Evolutionary conservation across 2,113 vertebrate species (phyloP), one percentile per base, ranked within the genome.

Genomic region (Mesocricetus auratus): DNA sequence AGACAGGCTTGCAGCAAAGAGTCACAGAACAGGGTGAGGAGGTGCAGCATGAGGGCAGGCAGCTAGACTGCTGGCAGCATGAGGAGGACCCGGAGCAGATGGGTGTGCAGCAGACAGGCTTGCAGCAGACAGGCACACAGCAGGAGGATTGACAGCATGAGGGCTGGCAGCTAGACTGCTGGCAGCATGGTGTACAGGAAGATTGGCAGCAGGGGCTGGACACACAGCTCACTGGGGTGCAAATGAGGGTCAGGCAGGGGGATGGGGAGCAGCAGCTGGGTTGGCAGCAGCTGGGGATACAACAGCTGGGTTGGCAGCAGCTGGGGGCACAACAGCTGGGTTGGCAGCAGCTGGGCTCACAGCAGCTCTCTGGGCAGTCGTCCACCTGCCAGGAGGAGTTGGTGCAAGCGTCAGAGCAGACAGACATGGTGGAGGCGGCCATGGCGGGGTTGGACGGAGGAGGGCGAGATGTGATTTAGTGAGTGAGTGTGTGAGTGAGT

Each of bases 311-410:
- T 29, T 89, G 56, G 42, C 79, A 92, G 66, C 82, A 77, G 91
- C 56, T 64, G 56, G 81, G 39, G 31, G 0, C 26, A 39, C 85
- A 47, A 85, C 82, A 86, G 69, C 36, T n/a, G 24, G 82, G 11
- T 5, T 45, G 42, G 42, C 77, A 79, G 77, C 77, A n/a, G 50
- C 10, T 13, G 2, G 78, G 56, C 85, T 93, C 31, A 24, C 92
- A 93, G 92, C 50, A 73, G 66, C 71, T 91, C 53, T 92, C 78
- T 45, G 89, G 86, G 5, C 91, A 85, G 81, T 93, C 42, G 2
- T 78, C 79, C 81, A 47, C 78, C 78, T 94, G 89, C 71, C 94
- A 91, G 81, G 85, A 82, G 73, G 88, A 7, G 13, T 78, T 22
- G 45, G 60, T 64, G 36, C 24, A 24, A 5, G 91, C 19, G 0